These are phyloP conservation scores for Paralinhomoeus sp. DNA, from an alignment of 2,888 invertebrate species.

Conservation along the genomic window DNA sequence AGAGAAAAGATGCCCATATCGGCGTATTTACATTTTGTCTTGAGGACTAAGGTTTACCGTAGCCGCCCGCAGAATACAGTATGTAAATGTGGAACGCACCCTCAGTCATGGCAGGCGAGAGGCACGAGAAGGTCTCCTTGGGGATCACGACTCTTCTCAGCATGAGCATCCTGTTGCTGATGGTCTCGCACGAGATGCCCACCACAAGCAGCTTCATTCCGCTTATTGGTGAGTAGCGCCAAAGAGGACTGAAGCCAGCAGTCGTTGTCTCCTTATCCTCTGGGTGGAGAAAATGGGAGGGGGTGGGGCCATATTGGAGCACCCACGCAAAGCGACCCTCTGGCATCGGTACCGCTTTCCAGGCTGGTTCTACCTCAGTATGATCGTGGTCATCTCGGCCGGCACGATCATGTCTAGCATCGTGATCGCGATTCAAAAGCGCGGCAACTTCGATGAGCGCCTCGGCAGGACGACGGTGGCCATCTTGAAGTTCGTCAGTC, in stretches of 20 bases:
- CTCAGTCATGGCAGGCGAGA: conserved; percentile 15
- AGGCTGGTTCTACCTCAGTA: conserved; percentile 28
- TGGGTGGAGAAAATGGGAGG: background rate
- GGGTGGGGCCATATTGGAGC: no score
- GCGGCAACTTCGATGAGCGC: conserved; percentile 22
- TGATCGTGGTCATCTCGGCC: conserved; percentile 26
- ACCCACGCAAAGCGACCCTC: no score
- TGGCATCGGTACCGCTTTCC: no score
- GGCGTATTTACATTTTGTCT: no score
- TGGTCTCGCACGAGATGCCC: conserved; percentile 29
- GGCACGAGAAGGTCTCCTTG: conserved; percentile 12
- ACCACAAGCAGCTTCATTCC: conserved; percentile 28
- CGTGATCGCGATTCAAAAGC: conserved; percentile 27
- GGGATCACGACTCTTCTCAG: conserved; percentile 28
- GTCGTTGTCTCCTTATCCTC: background rate
- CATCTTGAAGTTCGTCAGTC: no score
- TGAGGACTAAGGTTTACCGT: no score
- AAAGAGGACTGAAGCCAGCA: no score
- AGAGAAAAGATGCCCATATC: no score
- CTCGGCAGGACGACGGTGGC: background rate
- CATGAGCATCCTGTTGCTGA: conserved; percentile 28
- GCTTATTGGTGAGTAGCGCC: conserved; percentile 23
- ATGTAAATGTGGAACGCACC: no score
- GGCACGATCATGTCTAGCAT: conserved; percentile 27
- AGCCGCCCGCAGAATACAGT: no score